Percentiles rank a stretch among this genome's conserved stretches.
Conservation (phyloP, 2,888 invertebrate species). For the Idaea dimidiata region DNA sequence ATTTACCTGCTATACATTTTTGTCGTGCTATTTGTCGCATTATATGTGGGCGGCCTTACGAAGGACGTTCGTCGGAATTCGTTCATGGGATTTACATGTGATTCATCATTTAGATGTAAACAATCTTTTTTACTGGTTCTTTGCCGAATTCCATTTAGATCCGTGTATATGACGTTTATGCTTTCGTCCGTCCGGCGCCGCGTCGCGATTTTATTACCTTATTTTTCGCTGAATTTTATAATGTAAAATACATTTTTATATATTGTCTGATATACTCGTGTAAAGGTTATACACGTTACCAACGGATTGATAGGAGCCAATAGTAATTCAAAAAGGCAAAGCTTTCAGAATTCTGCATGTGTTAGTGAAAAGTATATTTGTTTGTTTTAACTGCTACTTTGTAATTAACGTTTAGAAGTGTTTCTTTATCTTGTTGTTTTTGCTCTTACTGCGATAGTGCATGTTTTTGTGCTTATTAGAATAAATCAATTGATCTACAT, state of each 20-base stretch:
- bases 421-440: too few relatives aligned
- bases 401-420: too few relatives aligned
- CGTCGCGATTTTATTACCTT: conserved; percentile 11
- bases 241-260: neutral
- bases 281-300: too few relatives aligned
- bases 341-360: too few relatives aligned
- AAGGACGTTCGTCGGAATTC: conserved; percentile 52
- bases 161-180: conserved; percentile 42
- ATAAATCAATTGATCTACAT: too few relatives aligned
- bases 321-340: too few relatives aligned
- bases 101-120: conserved; percentile 68
- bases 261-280: neutral
- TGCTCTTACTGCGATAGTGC: too few relatives aligned
- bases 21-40: neutral
- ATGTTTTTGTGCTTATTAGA: too few relatives aligned
- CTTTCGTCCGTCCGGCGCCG: neutral
- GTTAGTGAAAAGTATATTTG: too few relatives aligned
- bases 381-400: too few relatives aligned
- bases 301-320: too few relatives aligned
- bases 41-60: conserved; percentile 48
- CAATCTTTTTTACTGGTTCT: conserved; percentile 54
- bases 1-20: neutral
- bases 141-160: conserved; percentile 41
- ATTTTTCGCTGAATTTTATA: neutral
- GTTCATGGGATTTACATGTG: conserved; percentile 61